A percentile compares a stretch with the other conserved stretches of the same genome.
Evolutionary conservation across 2,888 invertebrate genomes (phyloP).

Genomic region (Xylocampa areola): DNA sequence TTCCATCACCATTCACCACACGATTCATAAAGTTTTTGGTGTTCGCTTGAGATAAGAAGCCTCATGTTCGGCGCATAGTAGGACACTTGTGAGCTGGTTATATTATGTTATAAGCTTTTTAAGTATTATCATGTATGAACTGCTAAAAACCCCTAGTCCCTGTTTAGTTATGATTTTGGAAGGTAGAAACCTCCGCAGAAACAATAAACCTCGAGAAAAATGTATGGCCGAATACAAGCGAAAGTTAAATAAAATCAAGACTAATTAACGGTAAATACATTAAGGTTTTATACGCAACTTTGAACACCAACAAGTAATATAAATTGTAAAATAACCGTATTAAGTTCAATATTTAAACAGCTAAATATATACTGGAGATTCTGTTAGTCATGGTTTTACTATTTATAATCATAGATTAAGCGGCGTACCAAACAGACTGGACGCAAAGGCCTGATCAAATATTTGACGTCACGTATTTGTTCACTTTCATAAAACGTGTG

Average conservation of each 20-base stretch:
- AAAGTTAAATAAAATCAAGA: not conserved
- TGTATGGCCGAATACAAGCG: not conserved
- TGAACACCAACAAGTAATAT: conserved; percentile 5
- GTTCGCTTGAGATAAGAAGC: too few relatives aligned
- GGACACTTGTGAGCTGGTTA: too few relatives aligned
- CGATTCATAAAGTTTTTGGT: too few relatives aligned
- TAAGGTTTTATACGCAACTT: not conserved
- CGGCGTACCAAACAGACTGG: conserved; percentile 15
- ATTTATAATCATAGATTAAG: conserved; percentile 15
- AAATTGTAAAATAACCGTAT: not conserved
- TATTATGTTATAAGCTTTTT: too few relatives aligned
- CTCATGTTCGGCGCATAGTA: too few relatives aligned
- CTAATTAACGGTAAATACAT: not conserved
- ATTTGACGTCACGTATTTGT: conserved; percentile 34
- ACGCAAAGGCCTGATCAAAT: conserved; percentile 24
- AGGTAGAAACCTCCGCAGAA: too few relatives aligned
- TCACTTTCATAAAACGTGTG: conserved; percentile 20
- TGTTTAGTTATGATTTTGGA: too few relatives aligned
- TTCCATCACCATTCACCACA: too few relatives aligned
- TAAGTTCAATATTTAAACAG: not conserved
- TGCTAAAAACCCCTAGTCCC: too few relatives aligned
- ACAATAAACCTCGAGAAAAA: not conserved
- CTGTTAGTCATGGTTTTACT: not conserved
- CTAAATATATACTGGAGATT: not conserved
- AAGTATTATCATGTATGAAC: too few relatives aligned